Evolutionary conservation across 64 coral and sea anemone species (phyloP).

Genomic region (Catalaphyllia jardinei): DNA sequence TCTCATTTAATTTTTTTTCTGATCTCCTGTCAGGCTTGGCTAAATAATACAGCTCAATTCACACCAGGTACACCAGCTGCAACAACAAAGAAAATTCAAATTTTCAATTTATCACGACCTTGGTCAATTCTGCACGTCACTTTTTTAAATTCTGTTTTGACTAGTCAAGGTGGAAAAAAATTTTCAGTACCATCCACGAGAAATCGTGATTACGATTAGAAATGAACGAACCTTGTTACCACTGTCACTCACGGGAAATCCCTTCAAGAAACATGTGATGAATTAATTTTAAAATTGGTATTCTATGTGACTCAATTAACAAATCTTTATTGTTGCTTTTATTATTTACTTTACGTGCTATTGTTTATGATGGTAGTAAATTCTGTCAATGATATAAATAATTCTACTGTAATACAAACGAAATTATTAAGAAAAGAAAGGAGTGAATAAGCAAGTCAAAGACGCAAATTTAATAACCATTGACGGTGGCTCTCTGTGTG

Average conservation of each 20-base stretch:
- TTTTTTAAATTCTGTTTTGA: background rate
- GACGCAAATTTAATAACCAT: too few relatives aligned
- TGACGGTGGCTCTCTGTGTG: too few relatives aligned
- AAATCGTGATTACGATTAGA: background rate
- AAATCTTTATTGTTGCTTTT: background rate
- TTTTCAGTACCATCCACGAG: background rate
- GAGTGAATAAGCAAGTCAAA: too few relatives aligned
- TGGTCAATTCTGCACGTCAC: background rate
- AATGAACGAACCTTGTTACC: background rate
- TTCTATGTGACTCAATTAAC: background rate
- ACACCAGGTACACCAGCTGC: background rate
- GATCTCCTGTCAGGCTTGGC: background rate
- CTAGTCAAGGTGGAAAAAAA: background rate
- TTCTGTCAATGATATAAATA: background rate
- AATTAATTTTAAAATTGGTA: background rate
- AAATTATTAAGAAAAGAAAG: too few relatives aligned
- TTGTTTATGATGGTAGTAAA: background rate
- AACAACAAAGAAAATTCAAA: background rate
- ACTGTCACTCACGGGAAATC: background rate
- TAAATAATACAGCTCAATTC: background rate
- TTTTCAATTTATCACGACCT: constrained; percentile 10
- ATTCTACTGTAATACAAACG: background rate
- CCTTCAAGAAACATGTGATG: background rate
- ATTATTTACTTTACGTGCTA: background rate
- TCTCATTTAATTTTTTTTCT: background rate